These are phyloP conservation scores for Lophotis ruficrista DNA, from an alignment of 2,113 vertebrate species.

Conservation along the genomic window DNA sequence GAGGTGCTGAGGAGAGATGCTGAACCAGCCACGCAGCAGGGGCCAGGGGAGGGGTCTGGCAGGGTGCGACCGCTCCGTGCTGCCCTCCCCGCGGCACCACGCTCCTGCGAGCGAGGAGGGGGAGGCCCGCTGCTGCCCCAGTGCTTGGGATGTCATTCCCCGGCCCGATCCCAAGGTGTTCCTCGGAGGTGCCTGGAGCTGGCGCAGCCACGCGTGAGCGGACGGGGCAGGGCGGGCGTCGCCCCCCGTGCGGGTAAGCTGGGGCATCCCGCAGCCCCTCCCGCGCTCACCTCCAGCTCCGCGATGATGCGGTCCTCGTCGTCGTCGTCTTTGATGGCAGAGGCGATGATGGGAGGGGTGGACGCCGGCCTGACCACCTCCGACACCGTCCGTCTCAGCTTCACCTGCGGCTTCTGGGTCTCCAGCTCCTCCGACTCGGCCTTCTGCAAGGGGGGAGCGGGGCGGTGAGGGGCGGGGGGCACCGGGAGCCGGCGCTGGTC, in stretches of 20 bases:
- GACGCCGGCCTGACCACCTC: conserved; percentile 93
- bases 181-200: background rate
- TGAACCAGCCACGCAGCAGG: background rate
- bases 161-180: background rate
- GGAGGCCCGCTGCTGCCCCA: rapidly evolving
- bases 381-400: conserved; percentile 87
- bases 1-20: rapidly evolving
- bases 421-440: conserved; percentile 91
- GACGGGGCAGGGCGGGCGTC: background rate
- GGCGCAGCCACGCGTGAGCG: rapidly evolving
- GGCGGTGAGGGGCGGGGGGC: background rate
- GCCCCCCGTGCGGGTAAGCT: background rate
- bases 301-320: conserved; percentile 88
- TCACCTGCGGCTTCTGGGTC: conserved; percentile 89
- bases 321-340: conserved; percentile 84
- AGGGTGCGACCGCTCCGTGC: rapidly evolving
- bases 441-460: conserved; percentile 73
- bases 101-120: rapidly evolving
- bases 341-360: conserved; percentile 89
- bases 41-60: rapidly evolving
- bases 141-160: background rate
- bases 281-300: conserved; percentile 85
- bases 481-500: rapidly evolving
- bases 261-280: background rate
- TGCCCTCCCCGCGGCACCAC: rapidly evolving